Evolutionary conservation across 1,140 invertebrate species (phyloP).

Genomic region (Pseudachorutes palmiensis): DNA sequence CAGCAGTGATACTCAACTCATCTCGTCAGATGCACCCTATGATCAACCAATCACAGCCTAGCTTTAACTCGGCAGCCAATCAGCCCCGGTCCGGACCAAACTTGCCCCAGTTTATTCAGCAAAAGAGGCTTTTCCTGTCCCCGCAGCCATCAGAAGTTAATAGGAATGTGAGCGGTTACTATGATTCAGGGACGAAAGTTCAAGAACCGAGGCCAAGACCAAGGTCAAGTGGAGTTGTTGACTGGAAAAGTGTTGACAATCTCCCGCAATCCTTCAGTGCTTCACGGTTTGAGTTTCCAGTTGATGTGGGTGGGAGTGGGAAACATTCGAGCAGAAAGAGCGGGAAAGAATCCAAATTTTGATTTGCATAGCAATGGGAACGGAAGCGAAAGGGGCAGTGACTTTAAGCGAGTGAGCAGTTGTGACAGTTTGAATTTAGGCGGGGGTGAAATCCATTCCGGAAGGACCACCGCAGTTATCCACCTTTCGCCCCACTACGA

Average conservation of each 20-base stretch:
- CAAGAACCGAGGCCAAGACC: not conserved
- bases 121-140: slow-evolving; percentile 30
- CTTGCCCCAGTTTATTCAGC: slow-evolving; percentile 30
- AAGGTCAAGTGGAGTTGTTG: slow-evolving; percentile 22
- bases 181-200: not conserved
- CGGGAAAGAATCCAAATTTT: not conserved
- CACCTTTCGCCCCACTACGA: too few relatives aligned
- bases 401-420: too few relatives aligned
- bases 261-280: slow-evolving; percentile 18
- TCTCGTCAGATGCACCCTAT: not conserved
- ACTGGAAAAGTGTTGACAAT: slow-evolving; percentile 39
- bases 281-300: too few relatives aligned
- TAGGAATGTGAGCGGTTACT: not conserved
- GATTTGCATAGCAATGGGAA: not conserved
- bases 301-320: too few relatives aligned
- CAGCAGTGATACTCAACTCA: not conserved
- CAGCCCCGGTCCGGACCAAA: slow-evolving; percentile 34
- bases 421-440: too few relatives aligned
- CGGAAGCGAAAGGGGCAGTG: not conserved
- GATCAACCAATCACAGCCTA: too few relatives aligned
- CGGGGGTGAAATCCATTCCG: too few relatives aligned
- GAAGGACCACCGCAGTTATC: too few relatives aligned
- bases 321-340: not conserved
- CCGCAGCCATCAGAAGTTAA: slow-evolving; percentile 22
- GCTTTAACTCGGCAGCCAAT: slow-evolving; percentile 6